Conservation (phyloP, 2,888 invertebrate genomes). For the Dolichopus griseipennis region DNA sequence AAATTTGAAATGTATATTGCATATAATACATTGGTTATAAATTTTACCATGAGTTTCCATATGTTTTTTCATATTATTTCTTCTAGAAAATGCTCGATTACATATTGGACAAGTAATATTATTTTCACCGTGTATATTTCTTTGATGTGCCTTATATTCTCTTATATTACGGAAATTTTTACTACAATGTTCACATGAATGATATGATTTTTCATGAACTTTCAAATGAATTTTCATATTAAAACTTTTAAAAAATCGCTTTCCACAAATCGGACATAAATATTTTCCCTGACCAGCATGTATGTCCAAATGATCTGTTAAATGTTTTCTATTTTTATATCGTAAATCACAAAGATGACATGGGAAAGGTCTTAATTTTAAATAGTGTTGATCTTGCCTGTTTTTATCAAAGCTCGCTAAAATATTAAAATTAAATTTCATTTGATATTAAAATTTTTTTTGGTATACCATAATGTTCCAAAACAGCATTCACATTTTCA, state of each 20-base stretch:
- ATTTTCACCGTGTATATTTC: not conserved
- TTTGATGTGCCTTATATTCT: not conserved
- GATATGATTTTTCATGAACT: conserved; percentile 4
- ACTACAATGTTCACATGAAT: not conserved
- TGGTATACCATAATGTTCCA: not conserved
- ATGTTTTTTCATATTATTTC: conserved; percentile 4
- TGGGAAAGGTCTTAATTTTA: not conserved
- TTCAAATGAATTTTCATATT: not conserved
- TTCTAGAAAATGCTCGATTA: not conserved
- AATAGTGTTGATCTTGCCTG: not conserved
- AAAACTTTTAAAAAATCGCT: not conserved
- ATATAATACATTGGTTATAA: conserved; percentile 1
- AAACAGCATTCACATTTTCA: not conserved
- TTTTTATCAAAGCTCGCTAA: not conserved
- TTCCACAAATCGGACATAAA: not conserved
- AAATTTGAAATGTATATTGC: not conserved
- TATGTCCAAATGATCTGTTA: conserved; percentile 1
- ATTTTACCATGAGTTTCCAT: not conserved
- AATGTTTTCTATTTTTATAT: not conserved
- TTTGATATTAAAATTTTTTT: no score
- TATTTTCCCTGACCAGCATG: not conserved
- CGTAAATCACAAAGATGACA: not conserved
- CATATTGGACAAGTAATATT: not conserved
- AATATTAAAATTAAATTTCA: not conserved
- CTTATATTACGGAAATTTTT: not conserved